phyloP scores from a whole-genome alignment of 2,797 vertebrate species.

The Halcyon chelicuti region DNA sequence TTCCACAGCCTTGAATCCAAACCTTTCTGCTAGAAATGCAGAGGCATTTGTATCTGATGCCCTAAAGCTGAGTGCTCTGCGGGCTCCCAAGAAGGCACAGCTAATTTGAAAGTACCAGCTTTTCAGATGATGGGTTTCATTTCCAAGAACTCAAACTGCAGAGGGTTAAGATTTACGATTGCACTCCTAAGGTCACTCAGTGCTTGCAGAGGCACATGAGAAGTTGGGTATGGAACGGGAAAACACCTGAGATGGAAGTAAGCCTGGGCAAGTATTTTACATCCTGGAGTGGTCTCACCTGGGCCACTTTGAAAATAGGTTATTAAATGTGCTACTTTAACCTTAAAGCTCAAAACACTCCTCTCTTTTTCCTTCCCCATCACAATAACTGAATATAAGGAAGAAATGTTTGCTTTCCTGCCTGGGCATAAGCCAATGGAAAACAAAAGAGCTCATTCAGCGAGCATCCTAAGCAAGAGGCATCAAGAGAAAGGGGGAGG shows the following conservation, averaged over 20 bases:
- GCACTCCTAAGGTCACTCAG: not conserved
- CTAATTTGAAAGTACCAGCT: not conserved
- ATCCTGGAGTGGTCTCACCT: not conserved
- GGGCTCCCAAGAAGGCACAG: not conserved
- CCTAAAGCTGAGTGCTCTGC: not conserved
- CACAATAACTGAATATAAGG: not conserved
- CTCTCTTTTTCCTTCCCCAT: not conserved
- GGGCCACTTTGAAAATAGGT: not conserved
- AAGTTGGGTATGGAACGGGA: not conserved
- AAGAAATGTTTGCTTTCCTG: not conserved
- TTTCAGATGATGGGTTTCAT: not conserved
- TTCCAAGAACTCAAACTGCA: not conserved
- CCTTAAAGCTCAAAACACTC: not conserved
- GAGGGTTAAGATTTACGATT: not conserved
- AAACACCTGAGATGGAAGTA: not conserved
- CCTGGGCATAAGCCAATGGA: not conserved
- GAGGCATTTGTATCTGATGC: not conserved
- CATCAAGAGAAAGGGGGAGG: not conserved
- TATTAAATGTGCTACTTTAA: not conserved
- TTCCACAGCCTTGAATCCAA: not conserved
- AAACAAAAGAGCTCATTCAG: conserved; percentile 21
- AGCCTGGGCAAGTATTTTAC: not conserved
- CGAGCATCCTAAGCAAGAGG: not conserved
- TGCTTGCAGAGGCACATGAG: not conserved
- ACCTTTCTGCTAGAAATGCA: not conserved